phyloP scores from a whole-genome alignment of 2,888 invertebrate genomes.

The Polydrusus tereticollis region DNA sequence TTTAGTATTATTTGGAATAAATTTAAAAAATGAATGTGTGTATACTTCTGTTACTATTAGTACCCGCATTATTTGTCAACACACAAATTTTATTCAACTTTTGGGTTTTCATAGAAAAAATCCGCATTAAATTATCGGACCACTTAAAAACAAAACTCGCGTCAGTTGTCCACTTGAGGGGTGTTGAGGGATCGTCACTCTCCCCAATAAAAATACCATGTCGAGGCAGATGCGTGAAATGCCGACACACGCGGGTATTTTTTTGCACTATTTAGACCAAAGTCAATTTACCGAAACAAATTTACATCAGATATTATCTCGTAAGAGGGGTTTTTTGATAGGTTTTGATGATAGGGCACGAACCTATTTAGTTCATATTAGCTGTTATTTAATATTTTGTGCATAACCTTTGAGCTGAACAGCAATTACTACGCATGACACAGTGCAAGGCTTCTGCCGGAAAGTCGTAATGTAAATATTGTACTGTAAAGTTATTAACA shows the following conservation, averaged over 20 bases:
- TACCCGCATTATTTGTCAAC: not conserved
- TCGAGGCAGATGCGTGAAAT: conserved; percentile 53
- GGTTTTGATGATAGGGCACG: too few species aligned
- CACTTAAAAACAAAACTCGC: conserved; percentile 41
- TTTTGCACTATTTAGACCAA: conserved; percentile 12
- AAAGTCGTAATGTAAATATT: too few species aligned
- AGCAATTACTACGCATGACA: too few species aligned
- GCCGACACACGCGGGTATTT: conserved; percentile 40
- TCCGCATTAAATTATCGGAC: conserved; percentile 1
- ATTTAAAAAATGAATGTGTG: too few species aligned
- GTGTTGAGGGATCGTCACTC: conserved; percentile 2
- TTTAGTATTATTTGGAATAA: too few species aligned
- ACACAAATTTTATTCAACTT: conserved; percentile 13
- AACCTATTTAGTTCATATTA: too few species aligned
- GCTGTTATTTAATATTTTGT: too few species aligned
- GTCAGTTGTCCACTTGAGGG: conserved; percentile 50
- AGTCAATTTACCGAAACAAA: conserved; percentile 44
- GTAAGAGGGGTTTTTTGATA: not conserved
- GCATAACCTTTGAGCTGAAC: too few species aligned
- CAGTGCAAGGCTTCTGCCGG: too few species aligned
- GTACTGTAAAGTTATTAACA: too few species aligned
- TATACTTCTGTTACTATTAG: too few species aligned
- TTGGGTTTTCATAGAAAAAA: conserved; percentile 18
- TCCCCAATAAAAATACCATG: conserved; percentile 11
- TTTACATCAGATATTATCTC: conserved; percentile 12